Base-by-base conservation (phyloP, 2,797 vertebrate species). In the Lutjanus campechanus region DNA sequence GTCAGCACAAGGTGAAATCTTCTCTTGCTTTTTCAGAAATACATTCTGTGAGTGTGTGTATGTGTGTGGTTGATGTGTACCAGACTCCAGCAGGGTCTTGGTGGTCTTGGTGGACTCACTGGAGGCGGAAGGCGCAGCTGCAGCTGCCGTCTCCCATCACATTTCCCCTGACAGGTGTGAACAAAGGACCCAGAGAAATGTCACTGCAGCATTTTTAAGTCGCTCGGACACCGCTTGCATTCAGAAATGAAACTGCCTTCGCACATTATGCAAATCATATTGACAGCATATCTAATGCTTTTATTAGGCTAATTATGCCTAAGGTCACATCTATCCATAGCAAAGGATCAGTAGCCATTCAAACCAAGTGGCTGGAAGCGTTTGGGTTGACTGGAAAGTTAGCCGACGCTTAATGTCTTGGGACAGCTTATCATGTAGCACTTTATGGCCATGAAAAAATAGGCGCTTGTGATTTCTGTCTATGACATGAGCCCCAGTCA, bases 281-380 rank as follows among this genome's bases (percentile, higher is more conserved):
- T 94, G 95, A 95, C 94, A 94, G 95, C 94, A 90, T 87, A 93
- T 89, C 93, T 88, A 93, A 95, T 93, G 93, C 89, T 95, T 94
- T 96, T 93, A 94, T 95, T 92, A 94, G 87, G 89, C 85, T 92
- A 92, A 95, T 95, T 95, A 91, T 54, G 86, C 89, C 88, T 71
- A 74, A 93, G 92, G 94, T 95, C 91, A 96, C 83, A 91, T 90
- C 82, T 88, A 72, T 89, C 86, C 85, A 22, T 64, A 69, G 29
- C 76, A 62, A 83, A 85, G 85, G 82, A 90, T 85, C 81, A 76
- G 79, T 63, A 59, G 54, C 41, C 55, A 61, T 77, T 83, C 80
- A 81, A 74, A 82, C 75, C 64, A 68, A 76, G 70, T 72, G 80
- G 73, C 55, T 77, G 56, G 41, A 73, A 59, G 79, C 41, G 47